Percentiles rank a stretch among this genome's conserved stretches.
Conservation (phyloP, 2,113 vertebrate genomes). For the Numenius arquata region DNA sequence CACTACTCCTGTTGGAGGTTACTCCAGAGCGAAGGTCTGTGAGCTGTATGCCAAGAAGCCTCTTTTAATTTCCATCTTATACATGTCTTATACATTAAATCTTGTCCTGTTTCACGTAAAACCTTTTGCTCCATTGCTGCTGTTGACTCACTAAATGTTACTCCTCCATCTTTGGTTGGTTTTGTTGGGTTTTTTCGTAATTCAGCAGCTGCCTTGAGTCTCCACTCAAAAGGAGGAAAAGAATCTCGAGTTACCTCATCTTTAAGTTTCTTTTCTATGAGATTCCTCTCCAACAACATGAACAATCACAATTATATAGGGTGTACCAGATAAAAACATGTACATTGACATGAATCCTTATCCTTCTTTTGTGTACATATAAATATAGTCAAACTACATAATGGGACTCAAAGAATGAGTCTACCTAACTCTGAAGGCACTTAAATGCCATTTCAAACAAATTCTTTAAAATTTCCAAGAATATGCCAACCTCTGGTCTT, state of each 20-base stretch:
- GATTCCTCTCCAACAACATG: neutral
- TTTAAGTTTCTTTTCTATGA: neutral
- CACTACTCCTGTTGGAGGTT: accelerated
- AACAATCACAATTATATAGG: neutral
- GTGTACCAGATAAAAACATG: neutral
- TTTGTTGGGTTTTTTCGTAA: neutral
- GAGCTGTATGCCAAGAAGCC: neutral
- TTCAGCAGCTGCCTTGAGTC: neutral
- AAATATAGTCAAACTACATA: neutral
- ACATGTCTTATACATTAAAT: neutral
- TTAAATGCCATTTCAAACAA: neutral
- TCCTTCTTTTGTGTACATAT: neutral
- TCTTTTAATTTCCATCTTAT: neutral
- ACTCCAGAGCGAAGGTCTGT: neutral
- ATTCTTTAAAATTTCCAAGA: neutral
- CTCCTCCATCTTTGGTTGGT: neutral
- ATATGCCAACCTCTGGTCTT: neutral
- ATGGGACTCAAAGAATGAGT: neutral
- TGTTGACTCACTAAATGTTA: neutral
- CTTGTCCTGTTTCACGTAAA: neutral
- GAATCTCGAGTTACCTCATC: neutral
- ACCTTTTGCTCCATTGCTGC: neutral
- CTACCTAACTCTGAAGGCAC: neutral
- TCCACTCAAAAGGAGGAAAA: neutral
- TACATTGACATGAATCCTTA: neutral